A percentile compares a stretch with the other conserved stretches of the same genome.
Conservation (phyloP, 92 coral and sea anemone genomes). For the Virgularia gustaviana region DNA sequence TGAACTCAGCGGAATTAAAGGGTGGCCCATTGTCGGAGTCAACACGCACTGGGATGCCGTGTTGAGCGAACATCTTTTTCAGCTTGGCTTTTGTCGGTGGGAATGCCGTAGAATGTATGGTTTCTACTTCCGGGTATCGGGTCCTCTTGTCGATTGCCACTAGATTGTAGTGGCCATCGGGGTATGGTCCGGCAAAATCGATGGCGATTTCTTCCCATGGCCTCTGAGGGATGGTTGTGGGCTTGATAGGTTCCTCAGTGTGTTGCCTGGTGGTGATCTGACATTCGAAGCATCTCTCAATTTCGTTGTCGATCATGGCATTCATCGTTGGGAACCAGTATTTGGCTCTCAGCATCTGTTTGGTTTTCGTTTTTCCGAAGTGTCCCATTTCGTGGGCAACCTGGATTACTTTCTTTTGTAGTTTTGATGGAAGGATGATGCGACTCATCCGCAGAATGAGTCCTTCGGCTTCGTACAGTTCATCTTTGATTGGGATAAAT, state of each 20-base stretch:
- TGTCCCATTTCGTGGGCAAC: conserved; percentile 48
- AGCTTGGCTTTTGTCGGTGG: conserved; percentile 17
- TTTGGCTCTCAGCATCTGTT: conserved; percentile 39
- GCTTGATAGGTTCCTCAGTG: conserved; percentile 38
- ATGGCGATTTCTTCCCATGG: conserved; percentile 41
- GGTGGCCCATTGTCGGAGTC: conserved; percentile 36
- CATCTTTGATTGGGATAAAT: not conserved
- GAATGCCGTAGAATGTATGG: conserved; percentile 26
- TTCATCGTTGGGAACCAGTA: conserved; percentile 49
- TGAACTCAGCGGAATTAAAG: conserved; percentile 13
- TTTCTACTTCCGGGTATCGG: conserved; percentile 42
- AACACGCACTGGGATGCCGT: conserved; percentile 11
- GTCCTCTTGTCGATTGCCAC: conserved; percentile 49
- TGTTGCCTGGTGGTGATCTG: conserved; percentile 43
- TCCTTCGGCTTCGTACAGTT: conserved; percentile 2
- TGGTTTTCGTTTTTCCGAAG: conserved; percentile 35
- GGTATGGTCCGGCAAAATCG: conserved; percentile 53
- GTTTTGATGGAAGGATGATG: not conserved
- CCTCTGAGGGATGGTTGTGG: conserved; percentile 21
- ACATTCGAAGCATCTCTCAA: conserved; percentile 31
- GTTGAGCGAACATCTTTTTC: conserved; percentile 9
- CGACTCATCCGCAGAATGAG: not conserved
- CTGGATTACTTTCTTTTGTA: conserved; percentile 32
- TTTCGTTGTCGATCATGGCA: not conserved
- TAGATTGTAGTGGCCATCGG: conserved; percentile 43